These are phyloP conservation scores for Cryptotis parvus DNA, from an alignment of 2,113 vertebrate species.

Conservation along the genomic window DNA sequence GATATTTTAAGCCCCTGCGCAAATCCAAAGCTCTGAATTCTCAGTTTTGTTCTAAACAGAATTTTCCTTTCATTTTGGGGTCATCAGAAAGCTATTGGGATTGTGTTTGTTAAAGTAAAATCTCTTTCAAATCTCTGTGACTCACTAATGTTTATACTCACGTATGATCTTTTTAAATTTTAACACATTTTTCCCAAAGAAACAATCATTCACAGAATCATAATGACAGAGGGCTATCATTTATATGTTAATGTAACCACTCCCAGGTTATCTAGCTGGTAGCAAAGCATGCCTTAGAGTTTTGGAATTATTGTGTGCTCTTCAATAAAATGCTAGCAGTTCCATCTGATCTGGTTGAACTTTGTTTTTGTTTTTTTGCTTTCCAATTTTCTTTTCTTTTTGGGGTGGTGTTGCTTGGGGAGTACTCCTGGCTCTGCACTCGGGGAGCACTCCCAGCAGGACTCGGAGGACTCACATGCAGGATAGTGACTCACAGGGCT, in stretches of 20 bases:
- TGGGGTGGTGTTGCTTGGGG: no score
- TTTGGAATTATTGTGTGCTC: background rate
- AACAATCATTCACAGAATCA: background rate
- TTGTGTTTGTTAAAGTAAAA: background rate
- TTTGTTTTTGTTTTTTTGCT: no score
- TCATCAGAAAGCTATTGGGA: background rate
- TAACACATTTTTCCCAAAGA: background rate
- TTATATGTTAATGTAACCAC: background rate
- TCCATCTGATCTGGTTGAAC: background rate
- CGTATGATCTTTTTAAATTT: background rate
- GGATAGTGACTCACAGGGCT: no score
- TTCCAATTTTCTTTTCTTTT: no score
- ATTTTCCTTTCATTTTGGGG: background rate
- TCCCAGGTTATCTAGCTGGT: background rate
- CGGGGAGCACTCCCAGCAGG: no score
- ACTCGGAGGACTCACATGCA: no score
- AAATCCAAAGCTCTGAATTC: background rate
- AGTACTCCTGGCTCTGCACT: no score
- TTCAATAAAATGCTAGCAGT: background rate
- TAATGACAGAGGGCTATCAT: background rate
- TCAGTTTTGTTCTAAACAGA: background rate
- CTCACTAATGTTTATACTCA: background rate
- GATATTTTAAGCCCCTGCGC: background rate
- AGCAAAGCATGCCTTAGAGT: background rate
- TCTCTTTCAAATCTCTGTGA: background rate